Conservation (phyloP, 2,797 vertebrate genomes). For the Mormyrops boulengeri region DNA sequence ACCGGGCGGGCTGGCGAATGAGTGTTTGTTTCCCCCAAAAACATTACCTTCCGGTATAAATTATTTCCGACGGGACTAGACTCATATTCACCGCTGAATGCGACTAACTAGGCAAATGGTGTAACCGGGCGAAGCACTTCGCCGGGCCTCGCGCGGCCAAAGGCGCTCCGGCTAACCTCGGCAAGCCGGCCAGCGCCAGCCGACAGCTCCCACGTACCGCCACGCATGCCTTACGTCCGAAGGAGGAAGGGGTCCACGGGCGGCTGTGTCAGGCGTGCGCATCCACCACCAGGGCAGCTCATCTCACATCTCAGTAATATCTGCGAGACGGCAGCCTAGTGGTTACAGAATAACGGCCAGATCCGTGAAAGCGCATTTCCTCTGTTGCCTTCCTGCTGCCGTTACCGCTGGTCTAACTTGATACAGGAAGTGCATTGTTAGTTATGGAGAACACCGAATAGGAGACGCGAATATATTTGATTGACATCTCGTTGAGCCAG, state of each 20-base stretch:
- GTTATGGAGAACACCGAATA: not conserved
- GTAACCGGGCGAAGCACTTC: not conserved
- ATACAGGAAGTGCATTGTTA: slow-evolving; percentile 33
- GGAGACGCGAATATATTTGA: slow-evolving; percentile 13
- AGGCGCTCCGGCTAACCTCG: not conserved
- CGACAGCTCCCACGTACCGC: slow-evolving; percentile 45
- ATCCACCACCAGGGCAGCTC: not conserved
- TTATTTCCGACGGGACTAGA: not conserved
- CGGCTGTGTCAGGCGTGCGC: slow-evolving; percentile 26
- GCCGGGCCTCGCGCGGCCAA: not conserved
- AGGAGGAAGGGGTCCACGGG: slow-evolving; percentile 19
- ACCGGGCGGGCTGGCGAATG: not conserved
- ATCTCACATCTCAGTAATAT: slow-evolving; percentile 18
- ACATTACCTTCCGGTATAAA: not conserved
- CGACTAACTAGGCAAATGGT: not conserved
- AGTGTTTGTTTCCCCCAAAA: not conserved
- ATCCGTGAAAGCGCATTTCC: slow-evolving; percentile 30
- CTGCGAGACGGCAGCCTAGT: not conserved
- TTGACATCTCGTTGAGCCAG: slow-evolving; percentile 27
- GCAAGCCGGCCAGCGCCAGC: not conserved
- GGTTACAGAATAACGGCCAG: slow-evolving; percentile 26
- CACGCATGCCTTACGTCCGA: slow-evolving; percentile 35
- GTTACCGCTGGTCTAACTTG: slow-evolving; percentile 30
- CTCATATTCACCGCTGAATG: not conserved
- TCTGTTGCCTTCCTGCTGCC: slow-evolving; percentile 28